Evolutionary conservation across 2,113 vertebrate species (phyloP).

Genomic region (Gobio gobio): DNA sequence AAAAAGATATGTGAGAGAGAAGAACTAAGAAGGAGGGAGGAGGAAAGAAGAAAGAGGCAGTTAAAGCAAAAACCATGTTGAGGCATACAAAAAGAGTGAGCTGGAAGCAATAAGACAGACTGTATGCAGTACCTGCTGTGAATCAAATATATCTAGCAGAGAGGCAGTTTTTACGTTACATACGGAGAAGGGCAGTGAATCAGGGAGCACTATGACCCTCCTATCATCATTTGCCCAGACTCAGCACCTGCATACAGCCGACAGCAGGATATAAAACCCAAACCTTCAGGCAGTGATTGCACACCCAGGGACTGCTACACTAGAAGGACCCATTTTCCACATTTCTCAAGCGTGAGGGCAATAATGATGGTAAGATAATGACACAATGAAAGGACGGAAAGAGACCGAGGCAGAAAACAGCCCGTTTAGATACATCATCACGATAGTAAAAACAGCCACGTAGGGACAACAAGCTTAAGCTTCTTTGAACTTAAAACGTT

Average conservation of each 20-base stretch:
- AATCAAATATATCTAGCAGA: conserved; percentile 25
- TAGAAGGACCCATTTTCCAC: conserved; percentile 7
- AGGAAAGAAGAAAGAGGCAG: neutral
- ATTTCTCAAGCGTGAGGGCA: conserved; percentile 27
- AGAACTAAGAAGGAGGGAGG: neutral
- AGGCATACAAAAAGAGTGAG: neutral
- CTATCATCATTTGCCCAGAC: neutral
- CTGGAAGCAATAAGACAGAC: neutral
- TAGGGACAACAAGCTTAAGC: neutral
- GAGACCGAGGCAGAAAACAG: neutral
- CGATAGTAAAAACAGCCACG: neutral
- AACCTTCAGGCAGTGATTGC: conserved; percentile 9
- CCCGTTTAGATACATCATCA: neutral
- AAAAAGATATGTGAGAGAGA: neutral
- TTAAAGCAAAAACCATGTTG: neutral
- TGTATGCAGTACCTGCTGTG: neutral
- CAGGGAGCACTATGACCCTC: neutral
- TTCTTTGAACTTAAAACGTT: too few relatives aligned
- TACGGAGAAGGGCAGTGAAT: neutral
- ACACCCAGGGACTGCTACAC: neutral
- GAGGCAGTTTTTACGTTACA: conserved; percentile 20
- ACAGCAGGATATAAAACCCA: conserved; percentile 6
- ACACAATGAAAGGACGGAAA: neutral
- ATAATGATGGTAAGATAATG: conserved; percentile 8
- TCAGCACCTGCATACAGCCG: conserved; percentile 2